Evolutionary conservation across 1,140 invertebrate species (phyloP), one percentile per base, ranked within the genome.

Genomic region (Eurosta solidaginis): DNA sequence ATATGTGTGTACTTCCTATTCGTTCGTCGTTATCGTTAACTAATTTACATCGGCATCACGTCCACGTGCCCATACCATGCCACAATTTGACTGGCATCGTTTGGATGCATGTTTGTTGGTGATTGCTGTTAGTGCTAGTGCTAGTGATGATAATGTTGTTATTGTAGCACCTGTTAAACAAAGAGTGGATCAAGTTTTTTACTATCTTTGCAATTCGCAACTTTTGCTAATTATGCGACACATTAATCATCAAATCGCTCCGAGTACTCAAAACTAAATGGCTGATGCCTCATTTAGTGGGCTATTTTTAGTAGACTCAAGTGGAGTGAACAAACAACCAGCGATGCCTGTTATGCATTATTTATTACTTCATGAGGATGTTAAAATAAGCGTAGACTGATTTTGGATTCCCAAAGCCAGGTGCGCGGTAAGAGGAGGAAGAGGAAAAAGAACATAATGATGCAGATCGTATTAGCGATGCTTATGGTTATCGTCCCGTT

Each of bases 81-180:
- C 59, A 68, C 59, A 68, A 42, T 68, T 68, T 40, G 59, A 68
- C 54, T 63, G 54, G 25, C 73, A 74, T 74, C 73, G 36, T 74
- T 74, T 74, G 44, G 73, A 75, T 22, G 74, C 74, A 75, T 75
- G 74, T 75, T 75, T 68, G 59, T 29, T 20, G n/a, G 6, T 68
- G 2, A n/a, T 36, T 40, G 29, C 12, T 36, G 14, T 59, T 33
- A 29, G 12, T 59, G 29, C 17, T 17, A 3, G 36, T 63, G 59
- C 29, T 36, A 1, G 2, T 40, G 17, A 40, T 68, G 29, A 20
- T 68, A 10, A 9, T 20, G 33, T 3, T 42, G n/a, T 68, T 68
- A 47, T 14, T 14, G 0, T 1, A 12, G 45, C 14, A 47, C 3
- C 45, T 3, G 7, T 47, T 47, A n/a, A 12, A n/a, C n/a, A n/a